Base-by-base conservation (phyloP, 1,140 invertebrate genomes). In the Odontomachus brunneus region DNA sequence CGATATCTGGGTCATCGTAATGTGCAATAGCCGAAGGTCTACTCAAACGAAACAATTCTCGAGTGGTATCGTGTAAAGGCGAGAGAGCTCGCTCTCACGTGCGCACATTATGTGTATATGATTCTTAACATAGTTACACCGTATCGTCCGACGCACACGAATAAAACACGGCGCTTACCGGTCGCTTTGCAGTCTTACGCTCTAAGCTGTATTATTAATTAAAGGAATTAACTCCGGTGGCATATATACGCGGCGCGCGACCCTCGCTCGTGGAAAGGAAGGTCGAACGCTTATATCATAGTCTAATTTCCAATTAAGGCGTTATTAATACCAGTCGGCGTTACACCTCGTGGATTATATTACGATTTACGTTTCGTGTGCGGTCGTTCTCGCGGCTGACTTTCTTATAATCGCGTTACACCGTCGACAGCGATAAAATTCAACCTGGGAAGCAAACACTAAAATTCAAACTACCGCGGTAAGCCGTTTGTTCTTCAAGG, bases 241-340 rank as follows among this genome's bases (percentile, higher is more conserved):
- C 51, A 24, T 72, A 24, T 72, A 71, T 38, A 57, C 17, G 11
- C 9, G 38, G 38, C 38, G 22, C 17, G 24, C 53, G 83, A 85
- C 33, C 66, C 69, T 49, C 60, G 62, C 49, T 66, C 38, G 78
- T 38, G 22, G 57, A 83, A 83, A 83, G 69, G 71, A 86, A 86
- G 72, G 71, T 44, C 62, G 59, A 65, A 65, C 59, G 75, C 72
- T 66, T 83, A 81, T 83, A 81, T 86, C 84, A 78, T 87, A 66
- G 57, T 87, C 85, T 86, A 86, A 86, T 87, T 86, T 83, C 85
- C 84, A 87, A 87, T 87, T 83, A 87, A 86, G 84, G 73, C 59
- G 80, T 87, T 87, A 86, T 86, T 87, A 86, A 87, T 86, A 87
- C 66, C 59, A 48, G 15, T 44, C 17, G 66, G 65, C 72, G 53